A percentile compares a stretch with the other conserved stretches of the same genome.
Conservation (phyloP, 2,113 vertebrate species). For the Bambusicola thoracicus region DNA sequence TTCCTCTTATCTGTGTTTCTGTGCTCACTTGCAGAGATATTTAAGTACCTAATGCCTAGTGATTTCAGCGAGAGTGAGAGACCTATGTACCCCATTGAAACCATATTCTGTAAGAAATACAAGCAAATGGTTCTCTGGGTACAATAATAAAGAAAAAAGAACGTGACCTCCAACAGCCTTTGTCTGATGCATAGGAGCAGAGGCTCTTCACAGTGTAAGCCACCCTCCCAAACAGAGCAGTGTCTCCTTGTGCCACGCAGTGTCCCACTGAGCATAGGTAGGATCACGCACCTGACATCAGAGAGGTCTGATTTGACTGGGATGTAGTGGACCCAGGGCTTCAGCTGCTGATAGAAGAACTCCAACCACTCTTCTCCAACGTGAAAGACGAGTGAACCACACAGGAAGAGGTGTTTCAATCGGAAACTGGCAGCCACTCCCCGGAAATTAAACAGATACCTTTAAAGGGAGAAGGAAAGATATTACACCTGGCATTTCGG, state of each 20-base stretch:
- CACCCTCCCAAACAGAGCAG: not conserved
- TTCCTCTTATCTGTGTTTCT: not conserved
- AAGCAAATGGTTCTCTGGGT: not conserved
- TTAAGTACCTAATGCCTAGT: not conserved
- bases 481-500: not conserved
- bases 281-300: constrained; percentile 85
- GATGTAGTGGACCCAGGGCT: constrained; percentile 96
- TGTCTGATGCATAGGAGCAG: not conserved
- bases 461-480: constrained; percentile 54
- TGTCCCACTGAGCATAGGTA: not conserved
- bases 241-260: accelerated
- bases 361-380: constrained; percentile 95
- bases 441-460: constrained; percentile 97
- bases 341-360: constrained; percentile 95
- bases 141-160: not conserved
- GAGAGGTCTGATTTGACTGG: constrained; percentile 92
- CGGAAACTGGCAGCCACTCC: constrained; percentile 98
- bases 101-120: accelerated
- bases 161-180: not conserved
- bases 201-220: not conserved
- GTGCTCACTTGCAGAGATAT: not conserved
- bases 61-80: not conserved
- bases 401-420: constrained; percentile 96
- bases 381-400: constrained; percentile 93
- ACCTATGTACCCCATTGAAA: not conserved